Evolutionary conservation across 2,113 vertebrate genomes (phyloP).

Genomic region (Tetrao urogallus): DNA sequence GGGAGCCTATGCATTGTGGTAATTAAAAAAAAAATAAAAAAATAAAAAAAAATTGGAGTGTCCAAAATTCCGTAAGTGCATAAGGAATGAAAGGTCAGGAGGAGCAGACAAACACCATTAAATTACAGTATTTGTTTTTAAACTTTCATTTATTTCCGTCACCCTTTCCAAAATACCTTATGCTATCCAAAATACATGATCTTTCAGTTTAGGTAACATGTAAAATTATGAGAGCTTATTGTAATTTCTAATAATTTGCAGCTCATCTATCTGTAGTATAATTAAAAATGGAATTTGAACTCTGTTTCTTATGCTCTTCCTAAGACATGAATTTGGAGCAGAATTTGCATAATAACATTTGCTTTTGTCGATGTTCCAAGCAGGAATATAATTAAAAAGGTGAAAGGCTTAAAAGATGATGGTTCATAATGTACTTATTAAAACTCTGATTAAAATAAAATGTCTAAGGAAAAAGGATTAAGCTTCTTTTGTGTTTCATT

Average conservation of each 20-base stretch:
- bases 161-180: background rate
- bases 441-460: conserved; percentile 78
- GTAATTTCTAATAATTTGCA: conserved; percentile 65
- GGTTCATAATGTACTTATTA: conserved; percentile 73
- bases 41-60: too few species aligned
- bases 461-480: conserved; percentile 70
- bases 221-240: conserved; percentile 38
- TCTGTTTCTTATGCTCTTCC: conserved; percentile 48
- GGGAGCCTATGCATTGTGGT: background rate
- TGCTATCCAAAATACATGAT: background rate
- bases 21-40: background rate
- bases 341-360: conserved; percentile 79
- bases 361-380: conserved; percentile 71
- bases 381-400: conserved; percentile 78
- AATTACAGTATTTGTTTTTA: background rate
- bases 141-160: conserved; percentile 8
- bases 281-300: conserved; percentile 74
- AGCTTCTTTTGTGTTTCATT: conserved; percentile 57
- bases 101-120: background rate
- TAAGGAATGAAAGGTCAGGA: background rate
- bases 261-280: conserved; percentile 58
- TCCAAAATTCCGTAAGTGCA: background rate
- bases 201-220: conserved; percentile 8
- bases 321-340: conserved; percentile 47
- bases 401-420: conserved; percentile 73